These are phyloP conservation scores for Limonius californicus DNA, from an alignment of 1,140 invertebrate genomes.

Conservation along the genomic window DNA sequence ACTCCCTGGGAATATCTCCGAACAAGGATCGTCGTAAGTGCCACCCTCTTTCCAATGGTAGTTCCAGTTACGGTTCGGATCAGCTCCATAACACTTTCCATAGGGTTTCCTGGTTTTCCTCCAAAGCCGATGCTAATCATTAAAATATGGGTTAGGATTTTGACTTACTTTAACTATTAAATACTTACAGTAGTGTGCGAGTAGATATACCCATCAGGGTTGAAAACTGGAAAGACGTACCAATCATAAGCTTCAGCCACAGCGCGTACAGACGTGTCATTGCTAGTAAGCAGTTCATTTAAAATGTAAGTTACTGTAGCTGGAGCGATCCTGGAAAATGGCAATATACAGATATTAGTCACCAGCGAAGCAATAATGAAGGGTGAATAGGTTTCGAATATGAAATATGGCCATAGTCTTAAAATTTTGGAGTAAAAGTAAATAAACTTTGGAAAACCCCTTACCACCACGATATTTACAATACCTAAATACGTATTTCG, in stretches of 20 bases:
- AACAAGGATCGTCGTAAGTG: conserved; percentile 61
- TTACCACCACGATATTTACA: too few relatives aligned
- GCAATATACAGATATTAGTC: too few relatives aligned
- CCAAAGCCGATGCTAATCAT: conserved; percentile 57
- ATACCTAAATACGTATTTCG: too few relatives aligned
- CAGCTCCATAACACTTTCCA: conserved; percentile 57
- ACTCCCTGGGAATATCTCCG: conserved; percentile 65
- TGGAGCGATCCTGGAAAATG: conserved; percentile 45
- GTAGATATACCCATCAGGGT: conserved; percentile 78
- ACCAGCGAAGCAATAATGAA: too few relatives aligned
- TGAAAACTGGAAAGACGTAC: conserved; percentile 66
- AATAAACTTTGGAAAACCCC: too few relatives aligned
- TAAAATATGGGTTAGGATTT: neutral
- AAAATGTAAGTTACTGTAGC: conserved; percentile 57
- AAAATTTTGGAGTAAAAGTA: too few relatives aligned
- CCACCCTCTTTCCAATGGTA: conserved; percentile 65
- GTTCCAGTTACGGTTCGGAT: conserved; percentile 68
- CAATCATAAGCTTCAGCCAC: conserved; percentile 61
- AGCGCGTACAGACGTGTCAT: conserved; percentile 47
- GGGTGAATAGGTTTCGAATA: too few relatives aligned
- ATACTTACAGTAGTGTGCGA: conserved; percentile 57
- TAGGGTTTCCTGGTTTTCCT: conserved; percentile 61
- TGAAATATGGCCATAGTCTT: too few relatives aligned
- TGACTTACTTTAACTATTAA: neutral
- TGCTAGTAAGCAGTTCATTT: conserved; percentile 57